Evolutionary conservation across 2,797 vertebrate species (phyloP).

Genomic region (Pseudochromis fuscus): DNA sequence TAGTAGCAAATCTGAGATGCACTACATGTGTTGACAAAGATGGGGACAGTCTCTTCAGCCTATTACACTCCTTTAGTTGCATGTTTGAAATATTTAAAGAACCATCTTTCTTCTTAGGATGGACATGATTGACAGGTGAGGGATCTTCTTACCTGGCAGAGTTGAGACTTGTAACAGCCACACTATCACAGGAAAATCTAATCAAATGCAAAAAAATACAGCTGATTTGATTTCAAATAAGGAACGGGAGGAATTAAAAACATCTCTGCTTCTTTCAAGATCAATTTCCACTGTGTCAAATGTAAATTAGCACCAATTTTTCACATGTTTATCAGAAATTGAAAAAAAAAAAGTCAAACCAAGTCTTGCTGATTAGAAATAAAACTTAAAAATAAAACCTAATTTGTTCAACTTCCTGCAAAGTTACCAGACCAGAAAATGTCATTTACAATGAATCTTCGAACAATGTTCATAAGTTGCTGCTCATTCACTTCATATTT

Average conservation of each 20-base stretch:
- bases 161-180: too few relatives aligned
- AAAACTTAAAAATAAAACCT: constrained; percentile 17
- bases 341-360: constrained; percentile 1
- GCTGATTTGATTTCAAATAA: constrained; percentile 3
- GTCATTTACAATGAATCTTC: not conserved
- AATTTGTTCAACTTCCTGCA: constrained; percentile 4
- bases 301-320: constrained; percentile 33
- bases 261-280: constrained; percentile 39
- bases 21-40: too few relatives aligned
- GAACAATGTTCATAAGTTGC: not conserved
- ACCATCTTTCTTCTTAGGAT: too few relatives aligned
- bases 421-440: constrained; percentile 1
- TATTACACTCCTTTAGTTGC: too few relatives aligned
- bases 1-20: too few relatives aligned
- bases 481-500: constrained; percentile 14
- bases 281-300: constrained; percentile 44
- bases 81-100: too few relatives aligned
- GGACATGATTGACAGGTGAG: too few relatives aligned
- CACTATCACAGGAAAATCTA: too few relatives aligned
- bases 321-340: constrained; percentile 38
- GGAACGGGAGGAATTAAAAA: not conserved
- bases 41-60: too few relatives aligned
- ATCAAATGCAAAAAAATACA: constrained; percentile 1
- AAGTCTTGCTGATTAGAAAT: not conserved
- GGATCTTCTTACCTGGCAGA: too few relatives aligned